Percentiles rank a stretch among this genome's conserved stretches.
phyloP scores from a whole-genome alignment of 2,888 invertebrate genomes.

The Glyphotaelius pellucidus region DNA sequence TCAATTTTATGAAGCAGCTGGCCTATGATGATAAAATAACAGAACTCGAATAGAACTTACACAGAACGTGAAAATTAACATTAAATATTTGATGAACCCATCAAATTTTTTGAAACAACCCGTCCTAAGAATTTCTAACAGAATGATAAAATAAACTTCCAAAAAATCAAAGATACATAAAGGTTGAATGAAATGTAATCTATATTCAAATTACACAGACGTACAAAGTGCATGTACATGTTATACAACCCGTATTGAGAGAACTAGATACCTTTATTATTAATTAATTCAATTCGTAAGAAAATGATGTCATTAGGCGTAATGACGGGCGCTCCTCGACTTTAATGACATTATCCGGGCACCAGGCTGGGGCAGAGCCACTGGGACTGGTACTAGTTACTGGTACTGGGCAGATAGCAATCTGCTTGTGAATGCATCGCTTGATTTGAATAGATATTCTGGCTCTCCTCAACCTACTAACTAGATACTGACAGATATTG shows the following conservation, averaged over 20 bases:
- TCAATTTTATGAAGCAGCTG: too few species aligned
- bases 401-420: conserved; percentile 12
- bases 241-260: background rate
- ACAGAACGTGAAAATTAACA: too few species aligned
- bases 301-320: conserved; percentile 6
- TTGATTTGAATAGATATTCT: conserved; percentile 33
- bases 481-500: background rate
- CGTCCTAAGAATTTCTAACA: too few species aligned
- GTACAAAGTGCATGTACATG: background rate
- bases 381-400: too few species aligned
- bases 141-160: too few species aligned
- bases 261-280: background rate
- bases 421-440: conserved; percentile 29
- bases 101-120: too few species aligned
- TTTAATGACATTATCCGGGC: background rate
- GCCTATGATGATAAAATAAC: too few species aligned
- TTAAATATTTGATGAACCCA: too few species aligned
- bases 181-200: background rate
- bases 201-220: background rate
- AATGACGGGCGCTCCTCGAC: conserved; percentile 40
- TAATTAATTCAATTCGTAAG: background rate
- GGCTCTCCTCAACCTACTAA: background rate
- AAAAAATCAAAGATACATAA: too few species aligned
- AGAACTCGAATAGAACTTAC: too few species aligned
- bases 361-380: background rate